phyloP scores from a whole-genome alignment of 2,888 invertebrate species.

The Dioctria linearis region DNA sequence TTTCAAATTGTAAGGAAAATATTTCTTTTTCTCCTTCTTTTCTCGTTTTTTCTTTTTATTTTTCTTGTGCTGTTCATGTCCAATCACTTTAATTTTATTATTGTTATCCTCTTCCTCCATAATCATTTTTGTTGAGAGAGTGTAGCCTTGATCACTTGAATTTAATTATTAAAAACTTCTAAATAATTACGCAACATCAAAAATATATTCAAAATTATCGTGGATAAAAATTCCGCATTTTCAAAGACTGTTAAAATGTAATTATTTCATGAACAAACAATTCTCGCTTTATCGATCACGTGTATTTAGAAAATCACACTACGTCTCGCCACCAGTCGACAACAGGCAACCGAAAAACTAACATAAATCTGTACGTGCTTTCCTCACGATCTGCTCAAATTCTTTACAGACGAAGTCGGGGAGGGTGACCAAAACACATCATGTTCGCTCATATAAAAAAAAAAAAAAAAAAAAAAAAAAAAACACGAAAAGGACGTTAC shows the following conservation, averaged over 20 bases:
- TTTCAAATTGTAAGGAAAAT: conserved; percentile 70
- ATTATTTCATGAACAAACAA: conserved; percentile 12
- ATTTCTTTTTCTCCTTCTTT: conserved; percentile 65
- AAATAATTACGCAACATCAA: not conserved
- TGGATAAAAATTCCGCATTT: not conserved
- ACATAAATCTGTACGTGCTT: conserved; percentile 14
- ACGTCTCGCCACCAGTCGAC: not conserved
- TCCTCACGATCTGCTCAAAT: conserved; percentile 10
- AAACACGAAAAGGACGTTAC: conserved; percentile 42
- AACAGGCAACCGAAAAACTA: conserved; percentile 17
- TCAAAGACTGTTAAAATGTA: not conserved
- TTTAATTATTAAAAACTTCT: conserved; percentile 1
- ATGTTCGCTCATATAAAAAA: not conserved
- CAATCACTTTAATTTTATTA: conserved; percentile 67
- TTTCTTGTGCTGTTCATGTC: conserved; percentile 68
- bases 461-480: conserved; percentile 26
- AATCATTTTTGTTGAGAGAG: conserved; percentile 52
- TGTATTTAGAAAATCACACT: not conserved
- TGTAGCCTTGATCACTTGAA: not conserved
- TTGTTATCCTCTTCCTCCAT: conserved; percentile 67
- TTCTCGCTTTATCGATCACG: not conserved
- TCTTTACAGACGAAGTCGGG: not conserved
- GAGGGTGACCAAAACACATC: conserved; percentile 6
- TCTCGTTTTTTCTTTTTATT: conserved; percentile 70
- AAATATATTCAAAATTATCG: not conserved